Conservation (phyloP, 1,140 invertebrate genomes). For the Panagrolaimus sp. region DNA sequence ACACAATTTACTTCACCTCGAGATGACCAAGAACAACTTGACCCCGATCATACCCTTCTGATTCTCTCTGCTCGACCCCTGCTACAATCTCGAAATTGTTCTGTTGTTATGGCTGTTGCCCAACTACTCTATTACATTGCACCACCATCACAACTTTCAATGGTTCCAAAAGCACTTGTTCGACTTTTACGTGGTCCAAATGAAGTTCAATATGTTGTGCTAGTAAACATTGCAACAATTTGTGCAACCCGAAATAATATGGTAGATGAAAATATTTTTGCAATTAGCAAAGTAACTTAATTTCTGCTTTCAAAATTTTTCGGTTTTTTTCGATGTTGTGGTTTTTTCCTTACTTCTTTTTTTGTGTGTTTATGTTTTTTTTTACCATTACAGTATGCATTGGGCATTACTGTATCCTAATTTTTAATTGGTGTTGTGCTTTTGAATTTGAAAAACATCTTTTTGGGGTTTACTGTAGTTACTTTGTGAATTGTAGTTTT, state of each 20-base stretch:
- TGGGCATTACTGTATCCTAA: too few species aligned
- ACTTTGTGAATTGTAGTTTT: background rate
- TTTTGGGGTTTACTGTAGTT: too few species aligned
- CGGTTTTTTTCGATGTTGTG: constrained; percentile 12
- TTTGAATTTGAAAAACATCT: too few species aligned
- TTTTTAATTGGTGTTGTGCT: too few species aligned
- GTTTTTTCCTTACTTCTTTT: background rate
- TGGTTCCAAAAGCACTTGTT: constrained; percentile 85
- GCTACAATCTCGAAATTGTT: constrained; percentile 70
- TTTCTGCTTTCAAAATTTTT: background rate
- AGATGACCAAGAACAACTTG: constrained; percentile 63
- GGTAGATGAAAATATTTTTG: constrained; percentile 65
- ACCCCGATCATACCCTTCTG: constrained; percentile 82
- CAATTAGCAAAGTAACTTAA: constrained; percentile 66
- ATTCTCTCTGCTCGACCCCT: constrained; percentile 81
- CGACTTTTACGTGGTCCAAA: constrained; percentile 80
- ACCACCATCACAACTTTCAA: constrained; percentile 74
- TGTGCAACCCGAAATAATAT: constrained; percentile 59
- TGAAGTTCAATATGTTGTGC: constrained; percentile 91
- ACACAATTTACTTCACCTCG: constrained; percentile 75
- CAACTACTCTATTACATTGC: constrained; percentile 92
- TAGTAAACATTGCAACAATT: constrained; percentile 90
- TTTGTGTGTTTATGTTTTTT: background rate
- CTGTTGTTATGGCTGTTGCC: constrained; percentile 88
- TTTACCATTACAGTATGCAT: background rate